Percentiles rank a stretch among this genome's conserved stretches.
phyloP scores from a whole-genome alignment of 2,888 invertebrate genomes.

The Cyclophora albipunctata region DNA sequence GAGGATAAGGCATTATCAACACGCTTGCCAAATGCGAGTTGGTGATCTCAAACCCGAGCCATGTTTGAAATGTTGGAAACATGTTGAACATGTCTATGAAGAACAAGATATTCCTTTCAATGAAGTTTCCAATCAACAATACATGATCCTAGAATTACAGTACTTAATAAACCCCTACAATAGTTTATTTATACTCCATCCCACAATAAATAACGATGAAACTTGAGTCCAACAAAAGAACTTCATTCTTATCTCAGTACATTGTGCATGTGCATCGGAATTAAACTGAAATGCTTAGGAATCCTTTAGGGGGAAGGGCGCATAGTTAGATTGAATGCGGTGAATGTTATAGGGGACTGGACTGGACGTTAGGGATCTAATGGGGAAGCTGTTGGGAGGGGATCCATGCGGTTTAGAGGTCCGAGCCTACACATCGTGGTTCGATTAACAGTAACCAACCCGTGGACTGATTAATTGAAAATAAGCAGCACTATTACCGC shows the following conservation, averaged over 20 bases:
- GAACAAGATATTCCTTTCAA: too few species aligned
- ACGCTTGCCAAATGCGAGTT: too few species aligned
- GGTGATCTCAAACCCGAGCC: too few species aligned
- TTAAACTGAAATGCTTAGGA: slow-evolving; percentile 45
- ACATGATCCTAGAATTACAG: too few species aligned
- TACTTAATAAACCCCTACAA: too few species aligned
- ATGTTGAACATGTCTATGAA: too few species aligned
- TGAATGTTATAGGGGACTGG: slow-evolving; percentile 33
- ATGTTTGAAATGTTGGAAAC: too few species aligned
- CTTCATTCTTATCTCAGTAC: slow-evolving; percentile 43
- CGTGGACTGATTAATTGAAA: slow-evolving; percentile 24
- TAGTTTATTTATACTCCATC: too few species aligned
- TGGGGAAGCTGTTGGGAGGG: background rate
- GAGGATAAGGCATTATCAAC: too few species aligned
- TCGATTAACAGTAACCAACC: slow-evolving; percentile 39
- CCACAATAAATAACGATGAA: too few species aligned
- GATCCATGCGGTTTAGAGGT: background rate
- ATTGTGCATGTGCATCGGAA: slow-evolving; percentile 47
- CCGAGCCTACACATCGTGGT: slow-evolving; percentile 19
- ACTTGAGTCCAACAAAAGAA: slow-evolving; percentile 19
- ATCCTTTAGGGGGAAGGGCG: slow-evolving; percentile 49
- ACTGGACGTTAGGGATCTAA: slow-evolving; percentile 26
- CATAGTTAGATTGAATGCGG: slow-evolving; percentile 57
- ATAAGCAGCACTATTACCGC: slow-evolving; percentile 10
- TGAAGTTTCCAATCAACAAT: too few species aligned